A percentile compares a stretch with the other conserved stretches of the same genome.
Evolutionary conservation across 2,113 vertebrate genomes (phyloP).

Genomic region (Delphinapterus leucas): DNA sequence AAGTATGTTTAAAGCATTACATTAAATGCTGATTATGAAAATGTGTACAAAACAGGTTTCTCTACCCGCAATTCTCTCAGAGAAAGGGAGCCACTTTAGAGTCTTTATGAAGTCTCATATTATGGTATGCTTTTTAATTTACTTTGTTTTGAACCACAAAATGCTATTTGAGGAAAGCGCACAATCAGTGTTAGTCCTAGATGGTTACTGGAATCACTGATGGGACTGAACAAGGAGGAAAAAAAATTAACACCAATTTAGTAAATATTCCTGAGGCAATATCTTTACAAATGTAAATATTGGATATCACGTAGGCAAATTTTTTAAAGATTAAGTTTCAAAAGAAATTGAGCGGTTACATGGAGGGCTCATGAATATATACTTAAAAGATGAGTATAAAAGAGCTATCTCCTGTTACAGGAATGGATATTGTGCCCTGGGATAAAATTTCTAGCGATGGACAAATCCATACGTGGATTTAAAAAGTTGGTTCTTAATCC

Average conservation of each 20-base stretch:
- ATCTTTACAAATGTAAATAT: not conserved
- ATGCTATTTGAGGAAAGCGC: not conserved
- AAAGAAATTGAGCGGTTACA: not conserved
- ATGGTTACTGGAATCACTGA: not conserved
- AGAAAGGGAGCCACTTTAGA: not conserved
- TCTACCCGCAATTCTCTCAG: not conserved
- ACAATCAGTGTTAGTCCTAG: not conserved
- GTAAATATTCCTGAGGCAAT: not conserved
- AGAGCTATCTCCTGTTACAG: not conserved
- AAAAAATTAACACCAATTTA: not conserved
- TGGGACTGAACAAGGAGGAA: not conserved
- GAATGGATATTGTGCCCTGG: not conserved
- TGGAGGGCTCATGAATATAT: not conserved
- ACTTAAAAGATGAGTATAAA: not conserved
- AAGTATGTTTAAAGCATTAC: not conserved
- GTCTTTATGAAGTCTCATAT: not conserved
- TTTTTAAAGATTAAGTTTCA: constrained; percentile 9
- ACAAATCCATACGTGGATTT: not conserved
- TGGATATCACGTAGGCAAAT: not conserved
- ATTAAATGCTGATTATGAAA: not conserved
- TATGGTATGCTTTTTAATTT: not conserved
- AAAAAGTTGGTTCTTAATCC: not conserved
- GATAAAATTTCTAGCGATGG: not conserved
- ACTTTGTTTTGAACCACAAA: not conserved
- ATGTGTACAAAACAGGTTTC: not conserved